A percentile compares a stretch with the other conserved stretches of the same genome.
Conservation (phyloP, 1,140 invertebrate genomes). For the Rhopalosiphum maidis region DNA sequence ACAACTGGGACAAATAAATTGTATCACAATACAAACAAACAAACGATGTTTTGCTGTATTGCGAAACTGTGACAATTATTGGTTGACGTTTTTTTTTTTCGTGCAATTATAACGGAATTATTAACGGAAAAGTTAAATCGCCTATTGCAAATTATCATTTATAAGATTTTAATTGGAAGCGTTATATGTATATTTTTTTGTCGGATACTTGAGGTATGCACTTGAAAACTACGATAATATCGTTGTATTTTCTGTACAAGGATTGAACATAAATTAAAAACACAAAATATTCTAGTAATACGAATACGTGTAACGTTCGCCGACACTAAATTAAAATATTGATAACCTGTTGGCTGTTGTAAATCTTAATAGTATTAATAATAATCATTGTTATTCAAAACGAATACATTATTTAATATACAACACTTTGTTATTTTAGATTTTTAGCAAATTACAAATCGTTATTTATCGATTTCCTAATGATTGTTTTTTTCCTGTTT, state of each 20-base stretch:
- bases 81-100: background rate
- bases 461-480: background rate
- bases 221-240: background rate
- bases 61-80: background rate
- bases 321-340: background rate
- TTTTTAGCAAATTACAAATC: too few relatives aligned
- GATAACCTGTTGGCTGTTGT: too few relatives aligned
- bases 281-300: background rate
- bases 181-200: background rate
- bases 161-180: background rate
- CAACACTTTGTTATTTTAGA: too few relatives aligned
- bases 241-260: background rate
- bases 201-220: background rate
- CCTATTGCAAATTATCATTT: background rate
- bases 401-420: too few relatives aligned
- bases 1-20: background rate
- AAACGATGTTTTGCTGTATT: background rate
- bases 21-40: background rate
- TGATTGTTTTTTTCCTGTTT: background rate
- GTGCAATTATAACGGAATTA: background rate
- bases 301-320: background rate
- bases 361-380: background rate
- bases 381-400: too few relatives aligned
- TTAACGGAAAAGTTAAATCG: background rate
- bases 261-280: background rate